Evolutionary conservation across 2,888 invertebrate genomes (phyloP).

Genomic region (Diplazon laetatorius): DNA sequence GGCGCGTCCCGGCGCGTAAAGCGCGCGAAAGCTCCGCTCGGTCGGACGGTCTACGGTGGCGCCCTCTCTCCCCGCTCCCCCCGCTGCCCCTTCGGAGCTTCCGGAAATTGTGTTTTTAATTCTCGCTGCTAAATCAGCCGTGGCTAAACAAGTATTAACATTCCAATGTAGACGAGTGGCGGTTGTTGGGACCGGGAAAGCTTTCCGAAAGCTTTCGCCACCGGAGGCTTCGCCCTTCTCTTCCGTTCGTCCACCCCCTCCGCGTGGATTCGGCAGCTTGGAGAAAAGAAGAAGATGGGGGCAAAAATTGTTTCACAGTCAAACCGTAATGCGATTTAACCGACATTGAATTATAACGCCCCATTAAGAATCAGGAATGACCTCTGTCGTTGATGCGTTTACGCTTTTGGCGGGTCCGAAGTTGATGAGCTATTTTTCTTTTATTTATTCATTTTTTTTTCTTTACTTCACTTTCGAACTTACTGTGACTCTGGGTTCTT

Average conservation of each 20-base stretch:
- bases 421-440: constrained; percentile 5
- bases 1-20: constrained; percentile 68
- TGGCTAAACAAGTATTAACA: constrained; percentile 78
- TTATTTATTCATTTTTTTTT: neutral
- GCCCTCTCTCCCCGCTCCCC: too few relatives aligned
- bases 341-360: constrained; percentile 74
- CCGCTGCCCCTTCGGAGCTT: constrained; percentile 19
- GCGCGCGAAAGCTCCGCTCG: constrained; percentile 57
- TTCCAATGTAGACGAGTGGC: constrained; percentile 68
- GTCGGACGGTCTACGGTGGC: constrained; percentile 52
- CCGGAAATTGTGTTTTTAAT: constrained; percentile 79
- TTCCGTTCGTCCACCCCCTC: too few relatives aligned
- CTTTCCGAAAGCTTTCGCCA: neutral
- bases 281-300: constrained; percentile 22
- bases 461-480: too few relatives aligned
- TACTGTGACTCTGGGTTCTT: too few relatives aligned
- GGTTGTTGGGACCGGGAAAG: constrained; percentile 2
- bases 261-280: constrained; percentile 3
- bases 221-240: too few relatives aligned
- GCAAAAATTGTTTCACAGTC: constrained; percentile 61
- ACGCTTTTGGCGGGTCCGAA: constrained; percentile 1
- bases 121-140: constrained; percentile 77
- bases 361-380: constrained; percentile 69
- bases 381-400: constrained; percentile 58
- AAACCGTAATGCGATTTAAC: constrained; percentile 75